phyloP scores from a whole-genome alignment of 2,888 invertebrate species.

The Drosophila longiperda region DNA sequence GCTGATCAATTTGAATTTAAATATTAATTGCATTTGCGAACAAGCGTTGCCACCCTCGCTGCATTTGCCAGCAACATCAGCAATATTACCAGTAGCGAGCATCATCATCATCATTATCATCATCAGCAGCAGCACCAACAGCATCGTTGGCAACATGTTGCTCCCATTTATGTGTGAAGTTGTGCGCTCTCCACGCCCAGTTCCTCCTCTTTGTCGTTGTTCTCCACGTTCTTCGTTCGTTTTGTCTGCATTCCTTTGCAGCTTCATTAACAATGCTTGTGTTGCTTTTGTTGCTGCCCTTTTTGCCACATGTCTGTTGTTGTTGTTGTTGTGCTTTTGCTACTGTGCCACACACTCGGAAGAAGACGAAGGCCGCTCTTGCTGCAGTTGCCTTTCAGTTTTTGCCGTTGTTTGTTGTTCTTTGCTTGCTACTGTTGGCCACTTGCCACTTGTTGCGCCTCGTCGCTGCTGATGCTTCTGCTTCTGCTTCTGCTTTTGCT shows the following conservation, averaged over 20 bases:
- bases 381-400: constrained; percentile 61
- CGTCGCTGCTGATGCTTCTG: constrained; percentile 41
- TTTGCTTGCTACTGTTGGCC: constrained; percentile 42
- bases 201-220: constrained; percentile 54
- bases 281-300: constrained; percentile 60
- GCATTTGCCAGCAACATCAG: constrained; percentile 27
- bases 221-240: constrained; percentile 29
- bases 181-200: constrained; percentile 61
- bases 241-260: constrained; percentile 71
- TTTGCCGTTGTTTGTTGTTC: constrained; percentile 39
- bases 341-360: constrained; percentile 73
- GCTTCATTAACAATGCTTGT: constrained; percentile 79
- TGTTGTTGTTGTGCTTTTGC: constrained; percentile 61
- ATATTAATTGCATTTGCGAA: neutral
- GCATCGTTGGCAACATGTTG: constrained; percentile 68
- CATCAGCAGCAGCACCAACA: constrained; percentile 23
- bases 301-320: constrained; percentile 72
- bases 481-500: constrained; percentile 19
- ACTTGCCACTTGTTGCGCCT: constrained; percentile 68
- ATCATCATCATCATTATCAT: constrained; percentile 21
- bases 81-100: constrained; percentile 14
- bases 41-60: constrained; percentile 40
- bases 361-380: constrained; percentile 51
- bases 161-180: constrained; percentile 80
- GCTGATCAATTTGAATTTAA: neutral